Evolutionary conservation across 2,797 vertebrate genomes (phyloP).

Genomic region (Anableps anableps): DNA sequence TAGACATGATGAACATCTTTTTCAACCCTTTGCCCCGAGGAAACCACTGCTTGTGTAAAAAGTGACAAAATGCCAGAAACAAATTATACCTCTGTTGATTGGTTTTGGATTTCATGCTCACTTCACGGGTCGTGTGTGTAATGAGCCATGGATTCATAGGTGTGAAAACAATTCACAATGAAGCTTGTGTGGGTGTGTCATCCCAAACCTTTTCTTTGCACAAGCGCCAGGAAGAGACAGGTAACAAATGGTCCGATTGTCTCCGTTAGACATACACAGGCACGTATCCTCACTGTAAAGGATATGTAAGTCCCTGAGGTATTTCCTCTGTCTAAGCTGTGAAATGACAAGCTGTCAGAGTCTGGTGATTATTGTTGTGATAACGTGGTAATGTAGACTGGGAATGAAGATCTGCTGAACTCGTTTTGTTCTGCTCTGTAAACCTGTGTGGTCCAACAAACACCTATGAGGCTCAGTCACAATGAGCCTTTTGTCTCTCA

Average conservation of each 20-base stretch:
- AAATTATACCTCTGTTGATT: constrained; percentile 20
- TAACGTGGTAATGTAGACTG: constrained; percentile 49
- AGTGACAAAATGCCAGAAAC: constrained; percentile 9
- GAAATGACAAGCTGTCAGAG: constrained; percentile 67
- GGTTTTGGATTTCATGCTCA: constrained; percentile 38
- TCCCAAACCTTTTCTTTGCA: constrained; percentile 31
- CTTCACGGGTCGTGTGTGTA: constrained; percentile 34
- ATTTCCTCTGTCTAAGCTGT: constrained; percentile 72
- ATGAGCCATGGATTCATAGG: constrained; percentile 26
- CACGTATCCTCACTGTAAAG: constrained; percentile 49
- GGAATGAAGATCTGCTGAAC: constrained; percentile 16
- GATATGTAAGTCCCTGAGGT: constrained; percentile 62
- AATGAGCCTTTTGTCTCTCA: constrained; percentile 65
- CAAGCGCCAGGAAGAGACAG: constrained; percentile 54
- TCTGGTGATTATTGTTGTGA: constrained; percentile 58
- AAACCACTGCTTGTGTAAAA: constrained; percentile 3
- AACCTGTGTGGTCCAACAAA: constrained; percentile 71
- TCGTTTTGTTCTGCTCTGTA: constrained; percentile 26
- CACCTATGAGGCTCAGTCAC: constrained; percentile 41
- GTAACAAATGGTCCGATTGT: constrained; percentile 55
- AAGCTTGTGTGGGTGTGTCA: constrained; percentile 50
- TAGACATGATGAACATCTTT: not conserved
- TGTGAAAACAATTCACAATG: constrained; percentile 69
- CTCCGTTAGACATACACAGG: constrained; percentile 25
- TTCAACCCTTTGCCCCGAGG: not conserved